Conservation (phyloP, 2,113 vertebrate genomes). For the Dolichotis patagonum region DNA sequence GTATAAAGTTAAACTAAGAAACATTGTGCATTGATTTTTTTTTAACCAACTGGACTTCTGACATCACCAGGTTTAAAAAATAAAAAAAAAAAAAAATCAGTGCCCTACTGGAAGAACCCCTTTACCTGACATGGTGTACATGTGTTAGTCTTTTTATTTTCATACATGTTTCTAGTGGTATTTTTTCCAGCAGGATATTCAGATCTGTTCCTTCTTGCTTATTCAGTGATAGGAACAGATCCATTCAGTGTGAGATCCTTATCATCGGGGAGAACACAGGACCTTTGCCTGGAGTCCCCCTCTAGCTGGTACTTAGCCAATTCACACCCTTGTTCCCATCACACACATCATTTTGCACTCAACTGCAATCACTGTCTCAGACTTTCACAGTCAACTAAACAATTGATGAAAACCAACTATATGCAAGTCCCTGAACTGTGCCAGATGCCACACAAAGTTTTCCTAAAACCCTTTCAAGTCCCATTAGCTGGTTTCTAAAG, state of each 20-base stretch:
- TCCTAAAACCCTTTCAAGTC: not conserved
- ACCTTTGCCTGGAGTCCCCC: not conserved
- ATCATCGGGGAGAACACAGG: not conserved
- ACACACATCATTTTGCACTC: not conserved
- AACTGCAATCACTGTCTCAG: not conserved
- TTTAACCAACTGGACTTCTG: slow-evolving; percentile 54
- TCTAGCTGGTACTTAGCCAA: not conserved
- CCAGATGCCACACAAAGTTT: too few species aligned
- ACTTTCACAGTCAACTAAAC: not conserved
- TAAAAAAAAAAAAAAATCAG: not conserved
- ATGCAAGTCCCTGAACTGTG: not conserved
- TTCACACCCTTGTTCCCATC: not conserved
- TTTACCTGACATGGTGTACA: not conserved
- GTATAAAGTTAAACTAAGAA: slow-evolving; percentile 24
- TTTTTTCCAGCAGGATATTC: not conserved
- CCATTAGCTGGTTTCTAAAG: not conserved
- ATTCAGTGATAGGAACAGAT: not conserved
- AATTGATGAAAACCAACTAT: not conserved
- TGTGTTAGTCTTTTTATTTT: not conserved
- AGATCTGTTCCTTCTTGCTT: not conserved
- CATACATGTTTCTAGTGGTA: not conserved
- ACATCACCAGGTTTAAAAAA: not conserved
- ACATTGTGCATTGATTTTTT: slow-evolving; percentile 42
- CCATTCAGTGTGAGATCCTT: not conserved
- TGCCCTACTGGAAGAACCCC: not conserved